Evolutionary conservation across 2,113 vertebrate genomes (phyloP).

Genomic region (Cyprinodon tularosa): DNA sequence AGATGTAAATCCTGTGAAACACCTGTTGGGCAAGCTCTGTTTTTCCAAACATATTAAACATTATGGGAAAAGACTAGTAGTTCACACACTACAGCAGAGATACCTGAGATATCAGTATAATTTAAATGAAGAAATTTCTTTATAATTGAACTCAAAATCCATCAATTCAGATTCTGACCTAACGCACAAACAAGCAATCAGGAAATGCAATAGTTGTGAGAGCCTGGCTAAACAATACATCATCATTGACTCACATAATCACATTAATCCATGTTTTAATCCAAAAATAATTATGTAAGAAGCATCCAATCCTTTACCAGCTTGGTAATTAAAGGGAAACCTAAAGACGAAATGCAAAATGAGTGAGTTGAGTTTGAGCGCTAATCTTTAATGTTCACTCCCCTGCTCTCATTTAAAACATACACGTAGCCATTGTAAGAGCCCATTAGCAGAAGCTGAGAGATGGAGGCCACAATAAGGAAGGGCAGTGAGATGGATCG

Average conservation of each 20-base stretch:
- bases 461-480: slow-evolving; percentile 35
- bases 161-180: slow-evolving; percentile 28
- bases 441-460: slow-evolving; percentile 22
- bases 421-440: slow-evolving; percentile 24
- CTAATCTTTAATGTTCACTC: slow-evolving; percentile 49
- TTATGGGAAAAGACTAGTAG: no score
- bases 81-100: no score
- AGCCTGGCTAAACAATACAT: slow-evolving; percentile 17
- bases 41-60: no score
- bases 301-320: slow-evolving; percentile 51
- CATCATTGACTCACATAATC: slow-evolving; percentile 37
- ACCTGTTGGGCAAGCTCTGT: no score
- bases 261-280: slow-evolving; percentile 40
- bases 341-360: slow-evolving; percentile 37
- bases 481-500: slow-evolving; percentile 38
- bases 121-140: background rate
- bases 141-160: background rate
- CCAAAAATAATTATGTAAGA: slow-evolving; percentile 43
- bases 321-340: slow-evolving; percentile 60
- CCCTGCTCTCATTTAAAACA: slow-evolving; percentile 16
- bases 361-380: slow-evolving; percentile 58
- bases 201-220: background rate
- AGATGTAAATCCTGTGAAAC: no score
- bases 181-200: slow-evolving; percentile 25
- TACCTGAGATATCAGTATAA: background rate